phyloP scores from a whole-genome alignment of 2,888 invertebrate genomes.

The Dolichopus griseipennis region DNA sequence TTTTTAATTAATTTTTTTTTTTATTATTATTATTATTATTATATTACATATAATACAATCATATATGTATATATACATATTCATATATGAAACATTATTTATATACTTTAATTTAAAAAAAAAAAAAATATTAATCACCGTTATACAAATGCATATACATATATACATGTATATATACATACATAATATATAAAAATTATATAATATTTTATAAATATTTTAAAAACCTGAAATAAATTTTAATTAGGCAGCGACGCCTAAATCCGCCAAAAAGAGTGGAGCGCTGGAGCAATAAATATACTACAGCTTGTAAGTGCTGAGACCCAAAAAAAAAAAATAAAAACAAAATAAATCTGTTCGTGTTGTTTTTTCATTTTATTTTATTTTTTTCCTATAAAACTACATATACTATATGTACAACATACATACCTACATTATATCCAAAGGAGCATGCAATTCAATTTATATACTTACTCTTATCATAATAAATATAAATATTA shows the following conservation, averaged over 20 bases:
- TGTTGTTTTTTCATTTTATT: conserved; percentile 20
- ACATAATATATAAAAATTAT: not conserved
- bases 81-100: not conserved
- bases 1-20: too few relatives aligned
- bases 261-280: conserved; percentile 39
- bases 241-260: conserved; percentile 40
- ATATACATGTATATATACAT: not conserved
- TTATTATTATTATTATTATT: conserved; percentile 30
- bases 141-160: not conserved
- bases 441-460: too few relatives aligned
- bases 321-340: conserved; percentile 11
- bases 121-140: too few relatives aligned
- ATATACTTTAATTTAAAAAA: too few relatives aligned
- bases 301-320: conserved; percentile 39
- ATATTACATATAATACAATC: not conserved
- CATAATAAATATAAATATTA: too few relatives aligned
- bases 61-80: not conserved
- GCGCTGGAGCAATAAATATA: conserved; percentile 41
- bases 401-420: too few relatives aligned
- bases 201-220: conserved; percentile 8
- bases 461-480: too few relatives aligned
- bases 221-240: conserved; percentile 20
- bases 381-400: not conserved
- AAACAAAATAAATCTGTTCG: conserved; percentile 16
- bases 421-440: too few relatives aligned